Evolutionary conservation across 2,797 vertebrate genomes (phyloP).

Genomic region (Sebastes dallii): DNA sequence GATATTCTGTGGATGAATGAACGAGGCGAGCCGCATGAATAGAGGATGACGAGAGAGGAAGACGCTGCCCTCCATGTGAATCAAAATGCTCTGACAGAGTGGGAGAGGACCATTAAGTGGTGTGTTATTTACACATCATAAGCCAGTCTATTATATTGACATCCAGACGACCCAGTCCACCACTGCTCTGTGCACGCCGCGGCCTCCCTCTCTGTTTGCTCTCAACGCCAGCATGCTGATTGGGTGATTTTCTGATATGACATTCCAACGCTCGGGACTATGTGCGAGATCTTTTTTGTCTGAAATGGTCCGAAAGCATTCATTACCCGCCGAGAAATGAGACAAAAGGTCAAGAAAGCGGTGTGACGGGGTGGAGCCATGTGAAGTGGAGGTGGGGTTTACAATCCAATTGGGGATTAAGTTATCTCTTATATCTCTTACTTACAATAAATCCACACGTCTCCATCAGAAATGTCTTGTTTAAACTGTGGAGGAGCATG

Average conservation of each 20-base stretch:
- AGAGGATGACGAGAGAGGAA: slow-evolving; percentile 43
- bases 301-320: slow-evolving; percentile 83
- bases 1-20: slow-evolving; percentile 32
- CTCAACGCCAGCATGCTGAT: slow-evolving; percentile 85
- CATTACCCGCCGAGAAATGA: slow-evolving; percentile 82
- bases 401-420: slow-evolving; percentile 84
- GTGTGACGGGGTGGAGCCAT: slow-evolving; percentile 69
- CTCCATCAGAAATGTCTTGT: slow-evolving; percentile 83
- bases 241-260: slow-evolving; percentile 85
- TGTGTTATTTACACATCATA: slow-evolving; percentile 86
- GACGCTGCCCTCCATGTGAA: slow-evolving; percentile 69
- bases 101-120: slow-evolving; percentile 81
- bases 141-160: slow-evolving; percentile 85
- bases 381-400: slow-evolving; percentile 77
- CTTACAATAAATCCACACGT: slow-evolving; percentile 85
- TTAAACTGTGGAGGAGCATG: slow-evolving; percentile 82
- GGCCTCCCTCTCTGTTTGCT: slow-evolving; percentile 82
- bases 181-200: slow-evolving; percentile 53
- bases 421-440: slow-evolving; percentile 84
- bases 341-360: slow-evolving; percentile 84
- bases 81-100: slow-evolving; percentile 73
- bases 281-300: slow-evolving; percentile 74
- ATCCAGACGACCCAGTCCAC: slow-evolving; percentile 76
- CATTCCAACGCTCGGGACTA: slow-evolving; percentile 80
- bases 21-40: slow-evolving; percentile 35